phyloP scores from a whole-genome alignment of 2,797 vertebrate species.

The Malacoraja senta region DNA sequence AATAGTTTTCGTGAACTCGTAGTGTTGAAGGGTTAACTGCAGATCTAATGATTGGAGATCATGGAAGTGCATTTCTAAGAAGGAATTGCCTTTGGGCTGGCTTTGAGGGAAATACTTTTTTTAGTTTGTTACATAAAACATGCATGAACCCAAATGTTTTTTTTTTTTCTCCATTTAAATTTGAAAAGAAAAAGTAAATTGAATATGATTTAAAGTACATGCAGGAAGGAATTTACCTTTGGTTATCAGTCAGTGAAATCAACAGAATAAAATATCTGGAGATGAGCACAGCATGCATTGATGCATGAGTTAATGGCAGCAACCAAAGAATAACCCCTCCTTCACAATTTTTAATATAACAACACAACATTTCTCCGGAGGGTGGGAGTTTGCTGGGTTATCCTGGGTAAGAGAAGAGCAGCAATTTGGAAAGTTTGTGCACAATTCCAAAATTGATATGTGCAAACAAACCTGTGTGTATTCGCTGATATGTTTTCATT shows the following conservation, averaged over 20 bases:
- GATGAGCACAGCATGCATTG: no score
- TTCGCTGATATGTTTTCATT: no score
- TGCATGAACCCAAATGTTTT: neutral
- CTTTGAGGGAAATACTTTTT: neutral
- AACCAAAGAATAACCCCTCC: no score
- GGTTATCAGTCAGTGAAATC: no score
- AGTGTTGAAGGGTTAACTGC: neutral
- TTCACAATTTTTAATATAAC: neutral
- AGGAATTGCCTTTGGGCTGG: neutral
- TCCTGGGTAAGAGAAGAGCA: neutral
- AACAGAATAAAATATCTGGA: no score
- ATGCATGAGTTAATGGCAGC: no score
- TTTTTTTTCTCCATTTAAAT: neutral
- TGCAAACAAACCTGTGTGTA: no score
- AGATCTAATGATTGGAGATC: neutral
- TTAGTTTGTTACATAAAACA: neutral
- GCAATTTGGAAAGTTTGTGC: no score
- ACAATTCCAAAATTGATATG: no score
- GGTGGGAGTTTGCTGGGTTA: neutral
- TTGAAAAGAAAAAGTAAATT: neutral
- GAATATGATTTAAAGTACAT: neutral
- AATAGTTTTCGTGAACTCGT: neutral
- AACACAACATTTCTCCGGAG: neutral
- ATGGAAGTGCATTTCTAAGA: neutral
- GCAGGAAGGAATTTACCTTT: no score